These are phyloP conservation scores for Brachylomia viminalis DNA, from an alignment of 2,888 invertebrate species.

Conservation along the genomic window DNA sequence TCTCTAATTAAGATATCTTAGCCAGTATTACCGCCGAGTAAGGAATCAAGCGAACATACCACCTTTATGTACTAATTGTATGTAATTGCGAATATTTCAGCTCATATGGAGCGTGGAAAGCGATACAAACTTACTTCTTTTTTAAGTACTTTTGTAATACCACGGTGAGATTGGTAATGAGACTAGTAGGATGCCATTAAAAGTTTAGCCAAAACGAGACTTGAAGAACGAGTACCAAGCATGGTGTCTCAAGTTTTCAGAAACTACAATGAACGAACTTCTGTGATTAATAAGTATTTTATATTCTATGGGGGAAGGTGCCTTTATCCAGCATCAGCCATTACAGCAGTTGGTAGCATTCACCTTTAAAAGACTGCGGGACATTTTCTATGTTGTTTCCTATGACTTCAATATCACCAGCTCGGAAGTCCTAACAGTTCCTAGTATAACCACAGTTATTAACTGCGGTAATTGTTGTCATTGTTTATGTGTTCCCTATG, in stretches of 20 bases:
- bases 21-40: conserved; percentile 24
- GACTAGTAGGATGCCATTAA: conserved; percentile 4
- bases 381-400: neutral
- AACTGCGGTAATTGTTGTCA: conserved; percentile 11
- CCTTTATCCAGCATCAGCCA: neutral
- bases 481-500: conserved; percentile 50
- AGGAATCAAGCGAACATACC: conserved; percentile 32
- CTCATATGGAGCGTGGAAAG: conserved; percentile 60
- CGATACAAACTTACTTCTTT: conserved; percentile 26
- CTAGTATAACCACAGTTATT: conserved; percentile 2
- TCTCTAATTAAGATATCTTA: conserved; percentile 59
- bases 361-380: too few relatives aligned
- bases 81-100: conserved; percentile 53
- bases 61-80: conserved; percentile 45
- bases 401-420: neutral
- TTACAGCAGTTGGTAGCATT: too few relatives aligned
- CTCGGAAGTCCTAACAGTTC: neutral
- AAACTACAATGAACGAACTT: neutral
- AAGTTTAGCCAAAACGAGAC: neutral
- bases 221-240: neutral
- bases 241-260: neutral
- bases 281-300: neutral
- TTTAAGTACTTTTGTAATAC: conserved; percentile 32
- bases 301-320: neutral
- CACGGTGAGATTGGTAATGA: conserved; percentile 11